Base-by-base conservation (phyloP, 2,113 vertebrate species). In the Chrysochloris asiatica region DNA sequence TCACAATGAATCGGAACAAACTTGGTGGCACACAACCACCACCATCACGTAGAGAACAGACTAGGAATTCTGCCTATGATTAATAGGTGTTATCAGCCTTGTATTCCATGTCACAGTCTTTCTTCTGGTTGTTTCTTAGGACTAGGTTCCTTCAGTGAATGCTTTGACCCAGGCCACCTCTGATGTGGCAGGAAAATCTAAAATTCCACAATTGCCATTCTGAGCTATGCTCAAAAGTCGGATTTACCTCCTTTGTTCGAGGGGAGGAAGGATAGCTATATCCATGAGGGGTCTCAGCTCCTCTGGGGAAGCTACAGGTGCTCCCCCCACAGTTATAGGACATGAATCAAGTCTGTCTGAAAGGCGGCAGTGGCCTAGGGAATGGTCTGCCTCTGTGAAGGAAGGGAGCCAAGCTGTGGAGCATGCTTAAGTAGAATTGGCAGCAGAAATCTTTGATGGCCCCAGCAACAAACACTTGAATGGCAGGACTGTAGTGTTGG, bases 391-490 rank as follows among this genome's bases (percentile, higher is more conserved):
- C 83, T 83, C 76, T 69, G 47, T 69, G 41, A 89, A 65, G 79
- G 47, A 75, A 89, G 12, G 30, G 14, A 76, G 79, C 41, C 88
- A 87, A n/a, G 45, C 88, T 93, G 88, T 87, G 47, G 47, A 85
- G 93, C 88, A 95, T 79, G 72, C 83, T 85, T 94, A 93, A 95
- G 71, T 45, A 94, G 86, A 85, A 83, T 4, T 92, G 89, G 81
- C 92, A 92, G 94, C 83, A n/a, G 88, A 63, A 92, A 91, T 88
- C 93, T 95, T 89, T 93, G 93, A 95, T 86, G 92, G 65, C 26
- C 76, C 81, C 83, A 71, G 84, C 84, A 94, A 93, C 81, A 72
- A 82, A 92, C 90, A 71, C n/a, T 86, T 93, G 93, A 95, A 90
- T 93, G 95, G 88, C 92, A 94, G 79, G 45, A 36, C 43, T 85